Evolutionary conservation across 2,113 vertebrate species (phyloP).

Genomic region (Petroica traversi): DNA sequence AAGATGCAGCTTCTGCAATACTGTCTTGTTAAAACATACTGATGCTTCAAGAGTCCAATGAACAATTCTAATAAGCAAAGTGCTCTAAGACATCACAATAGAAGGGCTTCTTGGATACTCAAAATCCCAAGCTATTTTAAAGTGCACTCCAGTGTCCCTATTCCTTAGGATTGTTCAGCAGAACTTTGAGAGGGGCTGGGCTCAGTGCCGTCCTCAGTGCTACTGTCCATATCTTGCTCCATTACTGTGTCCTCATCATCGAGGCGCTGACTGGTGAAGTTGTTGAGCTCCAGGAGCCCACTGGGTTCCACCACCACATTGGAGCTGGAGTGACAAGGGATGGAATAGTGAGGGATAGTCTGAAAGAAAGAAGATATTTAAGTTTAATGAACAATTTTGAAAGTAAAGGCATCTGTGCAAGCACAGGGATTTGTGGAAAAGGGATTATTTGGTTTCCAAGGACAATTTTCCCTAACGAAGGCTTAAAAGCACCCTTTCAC

Average conservation of each 20-base stretch:
- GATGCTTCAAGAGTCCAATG: constrained; percentile 54
- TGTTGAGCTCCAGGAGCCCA: constrained; percentile 94
- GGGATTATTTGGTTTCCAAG: neutral
- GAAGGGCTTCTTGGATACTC: constrained; percentile 62
- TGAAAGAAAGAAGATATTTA: constrained; percentile 66
- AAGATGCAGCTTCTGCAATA: constrained; percentile 60
- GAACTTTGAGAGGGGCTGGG: constrained; percentile 80
- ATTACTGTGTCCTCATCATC: constrained; percentile 89
- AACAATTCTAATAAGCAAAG: constrained; percentile 68
- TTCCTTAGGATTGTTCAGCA: constrained; percentile 78
- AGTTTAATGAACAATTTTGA: neutral
- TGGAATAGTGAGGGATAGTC: constrained; percentile 96
- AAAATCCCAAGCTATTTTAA: constrained; percentile 56
- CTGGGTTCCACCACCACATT: constrained; percentile 98
- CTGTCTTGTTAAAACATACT: constrained; percentile 56
- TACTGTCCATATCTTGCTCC: constrained; percentile 92
- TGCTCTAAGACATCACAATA: constrained; percentile 71
- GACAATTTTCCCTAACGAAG: neutral
- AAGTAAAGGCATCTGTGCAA: neutral
- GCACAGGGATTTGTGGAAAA: neutral
- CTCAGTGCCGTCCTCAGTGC: constrained; percentile 87
- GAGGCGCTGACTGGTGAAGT: constrained; percentile 97
- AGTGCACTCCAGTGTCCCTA: constrained; percentile 68
- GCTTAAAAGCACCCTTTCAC: neutral
- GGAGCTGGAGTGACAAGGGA: constrained; percentile 95